phyloP scores from a whole-genome alignment of 1,140 invertebrate species.

The Drosophila takahashii region DNA sequence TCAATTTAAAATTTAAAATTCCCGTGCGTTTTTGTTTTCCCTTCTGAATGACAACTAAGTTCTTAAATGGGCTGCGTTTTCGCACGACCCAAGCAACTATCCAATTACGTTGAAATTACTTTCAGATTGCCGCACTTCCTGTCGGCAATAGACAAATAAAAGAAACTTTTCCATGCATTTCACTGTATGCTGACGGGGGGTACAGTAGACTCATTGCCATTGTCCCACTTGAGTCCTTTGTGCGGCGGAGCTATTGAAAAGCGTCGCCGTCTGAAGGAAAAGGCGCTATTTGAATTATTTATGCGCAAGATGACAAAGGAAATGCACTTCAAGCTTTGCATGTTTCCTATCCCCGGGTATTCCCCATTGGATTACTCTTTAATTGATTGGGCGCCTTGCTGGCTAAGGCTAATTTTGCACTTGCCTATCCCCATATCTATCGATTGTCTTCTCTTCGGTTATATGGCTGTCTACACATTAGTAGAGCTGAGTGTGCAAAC shows the following conservation, averaged over 20 bases:
- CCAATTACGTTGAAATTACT: constrained; percentile 54
- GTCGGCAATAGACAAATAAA: constrained; percentile 57
- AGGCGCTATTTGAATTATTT: constrained; percentile 54
- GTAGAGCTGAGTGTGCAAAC: constrained; percentile 10
- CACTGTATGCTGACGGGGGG: neutral
- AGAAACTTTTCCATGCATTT: constrained; percentile 34
- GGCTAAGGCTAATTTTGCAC: constrained; percentile 1
- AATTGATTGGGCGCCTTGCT: constrained; percentile 27
- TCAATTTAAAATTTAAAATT: neutral
- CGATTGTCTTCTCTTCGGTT: constrained; percentile 6
- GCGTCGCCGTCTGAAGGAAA: constrained; percentile 25
- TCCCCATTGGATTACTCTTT: constrained; percentile 21
- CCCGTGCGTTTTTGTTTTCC: too few species aligned
- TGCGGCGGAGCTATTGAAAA: constrained; percentile 21
- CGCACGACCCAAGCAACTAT: constrained; percentile 40
- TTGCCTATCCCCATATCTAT: constrained; percentile 6
- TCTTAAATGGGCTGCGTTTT: constrained; percentile 12
- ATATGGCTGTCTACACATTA: neutral
- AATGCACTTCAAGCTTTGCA: constrained; percentile 26
- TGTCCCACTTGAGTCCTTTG: constrained; percentile 23
- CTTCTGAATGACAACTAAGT: neutral
- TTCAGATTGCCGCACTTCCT: constrained; percentile 50
- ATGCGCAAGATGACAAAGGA: constrained; percentile 44
- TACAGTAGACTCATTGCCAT: constrained; percentile 1
- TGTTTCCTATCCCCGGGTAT: neutral